phyloP scores from a whole-genome alignment of 1,140 invertebrate genomes.

The Cherax quadricarinatus region DNA sequence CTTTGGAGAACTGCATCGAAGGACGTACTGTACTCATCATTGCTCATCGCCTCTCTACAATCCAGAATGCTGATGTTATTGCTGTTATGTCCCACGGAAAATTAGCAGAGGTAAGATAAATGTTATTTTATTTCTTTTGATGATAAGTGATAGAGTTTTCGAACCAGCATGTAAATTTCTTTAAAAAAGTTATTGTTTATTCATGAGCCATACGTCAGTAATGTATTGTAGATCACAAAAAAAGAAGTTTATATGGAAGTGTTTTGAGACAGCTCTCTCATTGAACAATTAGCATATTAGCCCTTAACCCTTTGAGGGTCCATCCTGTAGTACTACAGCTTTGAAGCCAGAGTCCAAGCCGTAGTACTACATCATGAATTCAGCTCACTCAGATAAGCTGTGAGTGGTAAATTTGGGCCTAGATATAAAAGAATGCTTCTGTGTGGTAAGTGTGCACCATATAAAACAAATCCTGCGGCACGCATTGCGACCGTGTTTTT shows the following conservation, averaged over 20 bases:
- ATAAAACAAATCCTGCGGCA: too few species aligned
- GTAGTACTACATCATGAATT: too few species aligned
- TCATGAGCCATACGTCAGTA: neutral
- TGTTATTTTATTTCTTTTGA: constrained; percentile 10
- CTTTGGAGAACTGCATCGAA: constrained; percentile 85
- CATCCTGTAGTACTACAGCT: too few species aligned
- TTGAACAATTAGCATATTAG: neutral
- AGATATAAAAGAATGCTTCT: too few species aligned
- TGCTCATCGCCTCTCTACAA: constrained; percentile 91
- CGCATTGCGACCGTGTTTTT: too few species aligned
- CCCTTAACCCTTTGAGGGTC: too few species aligned
- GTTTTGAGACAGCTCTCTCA: neutral
- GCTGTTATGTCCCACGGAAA: constrained; percentile 89
- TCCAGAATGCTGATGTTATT: constrained; percentile 91
- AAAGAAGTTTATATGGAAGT: neutral
- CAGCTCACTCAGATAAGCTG: too few species aligned
- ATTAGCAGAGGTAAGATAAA: constrained; percentile 85
- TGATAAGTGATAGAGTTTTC: constrained; percentile 40
- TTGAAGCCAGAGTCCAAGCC: too few species aligned
- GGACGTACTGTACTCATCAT: constrained; percentile 92
- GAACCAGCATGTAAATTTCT: constrained; percentile 23
- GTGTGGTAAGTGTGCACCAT: too few species aligned
- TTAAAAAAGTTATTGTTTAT: constrained; percentile 40
- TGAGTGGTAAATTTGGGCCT: too few species aligned
- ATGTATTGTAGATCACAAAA: neutral